Percentiles rank a stretch among this genome's conserved stretches.
These are phyloP conservation scores for Brachionus rubens DNA, from an alignment of 1,140 invertebrate species.

Conservation along the genomic window DNA sequence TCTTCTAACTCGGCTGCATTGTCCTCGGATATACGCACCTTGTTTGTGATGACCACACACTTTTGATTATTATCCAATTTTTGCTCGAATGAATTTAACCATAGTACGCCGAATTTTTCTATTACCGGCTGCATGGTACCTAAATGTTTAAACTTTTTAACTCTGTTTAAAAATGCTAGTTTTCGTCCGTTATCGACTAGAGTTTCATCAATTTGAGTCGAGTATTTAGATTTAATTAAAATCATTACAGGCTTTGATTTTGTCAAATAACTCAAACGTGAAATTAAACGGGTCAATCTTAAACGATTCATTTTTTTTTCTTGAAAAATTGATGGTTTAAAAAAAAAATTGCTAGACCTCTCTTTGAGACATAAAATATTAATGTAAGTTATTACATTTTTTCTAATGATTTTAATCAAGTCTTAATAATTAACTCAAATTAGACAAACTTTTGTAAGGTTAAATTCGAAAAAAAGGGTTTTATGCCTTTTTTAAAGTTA, in stretches of 20 bases:
- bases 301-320: background rate
- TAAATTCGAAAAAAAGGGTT: no score
- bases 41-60: background rate
- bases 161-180: background rate
- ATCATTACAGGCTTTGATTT: background rate
- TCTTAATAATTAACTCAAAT: no score
- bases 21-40: background rate
- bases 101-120: conserved; percentile 17
- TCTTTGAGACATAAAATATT: background rate
- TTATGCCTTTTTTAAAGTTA: no score
- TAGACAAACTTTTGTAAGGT: no score
- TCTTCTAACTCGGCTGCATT: conserved; percentile 3
- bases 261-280: background rate
- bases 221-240: conserved; percentile 5
- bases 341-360: no score
- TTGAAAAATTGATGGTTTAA: background rate
- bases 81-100: background rate
- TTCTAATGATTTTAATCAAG: background rate
- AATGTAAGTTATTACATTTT: background rate
- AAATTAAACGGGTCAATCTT: background rate
- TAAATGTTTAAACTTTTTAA: conserved; percentile 14
- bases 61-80: background rate
- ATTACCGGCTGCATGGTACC: conserved; percentile 10
- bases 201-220: background rate
- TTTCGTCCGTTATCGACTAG: background rate